phyloP scores from a whole-genome alignment of 2,113 vertebrate species.

The Boulengeromyrus knoepffleri region DNA sequence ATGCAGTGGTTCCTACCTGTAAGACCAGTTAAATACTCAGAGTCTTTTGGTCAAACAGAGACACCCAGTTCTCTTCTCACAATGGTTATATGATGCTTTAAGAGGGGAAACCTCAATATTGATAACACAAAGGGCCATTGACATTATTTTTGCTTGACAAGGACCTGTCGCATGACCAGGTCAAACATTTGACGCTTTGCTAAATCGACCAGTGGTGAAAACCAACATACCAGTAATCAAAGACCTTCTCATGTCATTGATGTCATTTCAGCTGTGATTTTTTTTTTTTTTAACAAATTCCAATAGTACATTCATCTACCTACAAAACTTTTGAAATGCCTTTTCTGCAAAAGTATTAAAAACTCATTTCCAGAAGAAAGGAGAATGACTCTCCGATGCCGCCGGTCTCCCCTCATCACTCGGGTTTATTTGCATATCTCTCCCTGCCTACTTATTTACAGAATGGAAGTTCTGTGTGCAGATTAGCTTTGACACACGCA shows the following conservation, averaged over 20 bases:
- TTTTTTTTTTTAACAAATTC: background rate
- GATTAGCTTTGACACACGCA: conserved; percentile 52
- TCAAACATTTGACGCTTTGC: background rate
- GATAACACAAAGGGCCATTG: background rate
- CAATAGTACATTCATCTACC: background rate
- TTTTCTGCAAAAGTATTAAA: background rate
- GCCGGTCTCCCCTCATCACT: conserved; percentile 60
- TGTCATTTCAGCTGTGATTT: background rate
- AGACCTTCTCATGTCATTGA: background rate
- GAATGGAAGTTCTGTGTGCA: conserved; percentile 55
- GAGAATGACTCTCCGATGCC: conserved; percentile 59
- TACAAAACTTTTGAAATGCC: background rate
- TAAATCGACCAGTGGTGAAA: background rate
- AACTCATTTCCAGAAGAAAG: background rate
- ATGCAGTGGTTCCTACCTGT: background rate
- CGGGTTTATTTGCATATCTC: conserved; percentile 57
- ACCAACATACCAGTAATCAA: background rate
- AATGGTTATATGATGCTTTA: background rate
- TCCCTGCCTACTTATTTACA: conserved; percentile 42
- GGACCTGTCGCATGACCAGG: background rate
- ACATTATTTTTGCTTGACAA: background rate
- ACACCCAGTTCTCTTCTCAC: background rate
- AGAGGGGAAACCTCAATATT: background rate
- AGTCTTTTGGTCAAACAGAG: background rate
- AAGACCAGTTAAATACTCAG: background rate